These are phyloP conservation scores for Apostichopus leukothele DNA, from an alignment of 53 echinoderm and acorn worm species.

Conservation along the genomic window DNA sequence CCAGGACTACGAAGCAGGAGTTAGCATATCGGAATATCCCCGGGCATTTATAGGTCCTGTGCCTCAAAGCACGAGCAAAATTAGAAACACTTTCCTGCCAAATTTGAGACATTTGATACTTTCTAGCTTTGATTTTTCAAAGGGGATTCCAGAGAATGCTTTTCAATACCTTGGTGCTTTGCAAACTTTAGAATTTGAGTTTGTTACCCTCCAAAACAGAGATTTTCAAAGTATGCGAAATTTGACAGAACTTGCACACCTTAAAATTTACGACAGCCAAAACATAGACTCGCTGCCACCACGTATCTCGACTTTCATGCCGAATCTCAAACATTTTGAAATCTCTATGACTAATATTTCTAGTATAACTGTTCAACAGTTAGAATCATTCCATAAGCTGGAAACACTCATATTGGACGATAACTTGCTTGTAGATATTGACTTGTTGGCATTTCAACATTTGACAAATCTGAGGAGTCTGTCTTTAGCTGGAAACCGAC, in stretches of 20 bases:
- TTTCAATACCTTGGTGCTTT: background rate
- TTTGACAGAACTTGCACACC: background rate
- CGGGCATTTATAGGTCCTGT: constrained; percentile 11
- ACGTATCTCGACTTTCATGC: background rate
- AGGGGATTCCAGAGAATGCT: constrained; percentile 28
- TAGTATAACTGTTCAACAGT: background rate
- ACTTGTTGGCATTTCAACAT: background rate
- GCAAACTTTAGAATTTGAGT: background rate
- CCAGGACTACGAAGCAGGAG: constrained; percentile 4
- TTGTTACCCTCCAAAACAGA: background rate
- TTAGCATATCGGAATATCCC: constrained; percentile 23
- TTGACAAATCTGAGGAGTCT: background rate
- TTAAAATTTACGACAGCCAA: constrained; percentile 30
- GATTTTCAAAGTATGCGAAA: constrained; percentile 13
- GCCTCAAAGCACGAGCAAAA: background rate
- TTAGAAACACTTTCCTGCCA: background rate
- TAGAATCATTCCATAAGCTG: background rate
- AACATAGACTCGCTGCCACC: background rate
- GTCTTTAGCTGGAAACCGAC: background rate
- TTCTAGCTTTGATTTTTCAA: background rate
- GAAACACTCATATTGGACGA: constrained; percentile 5
- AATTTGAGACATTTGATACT: constrained; percentile 24
- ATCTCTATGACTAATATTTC: constrained; percentile 21
- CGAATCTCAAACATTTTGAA: constrained; percentile 10
- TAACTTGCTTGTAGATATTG: background rate